Evolutionary conservation across 2,113 vertebrate genomes (phyloP), one percentile per base, ranked within the genome.

Genomic region (Semnornis frantzii): DNA sequence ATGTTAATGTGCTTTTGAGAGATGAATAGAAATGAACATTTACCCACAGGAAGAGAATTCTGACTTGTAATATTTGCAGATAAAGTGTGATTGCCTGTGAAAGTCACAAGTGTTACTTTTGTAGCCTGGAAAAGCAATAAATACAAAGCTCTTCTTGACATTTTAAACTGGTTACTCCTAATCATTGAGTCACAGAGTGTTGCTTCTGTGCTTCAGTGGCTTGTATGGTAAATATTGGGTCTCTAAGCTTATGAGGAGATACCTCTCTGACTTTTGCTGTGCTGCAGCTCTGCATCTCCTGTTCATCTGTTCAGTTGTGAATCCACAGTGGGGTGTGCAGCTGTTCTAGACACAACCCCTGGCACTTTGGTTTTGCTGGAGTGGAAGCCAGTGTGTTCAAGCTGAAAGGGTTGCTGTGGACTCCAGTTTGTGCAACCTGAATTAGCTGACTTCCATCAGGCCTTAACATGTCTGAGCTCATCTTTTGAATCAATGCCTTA

Each of bases 341-440:
- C 87, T 90, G 52, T 87, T 93, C 15, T 42, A 81, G 83, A 15
- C 48, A 74, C 88, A 93, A 68, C 46, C 23, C 19, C 48, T 92
- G 57, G 33, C 89, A 39, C 50, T 76, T 24, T 34, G 42, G 42
- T 82, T 23, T 24, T 90, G 69, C 60, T 2, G 0, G 2, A 46
- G n/a, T 71, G 52, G 57, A 57, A 89, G 60, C 59, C 68, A 24
- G 25, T 1, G 2, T 87, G 71, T 42, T 59, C 21, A 48, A 48
- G n/a, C 57, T 81, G 21, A 83, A 57, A 37, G 68, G 46, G 60
- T 59, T 91, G 65, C 57, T 85, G 27, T 80, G 68, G 57, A 10
- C 39, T 55, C n/a, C 34, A 34, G 68, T 73, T 80, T 58, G 37
- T 68, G 55, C 76, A 54, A 20, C 14, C 80, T 71, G 30, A 80